Conservation (phyloP, 2,888 invertebrate genomes). For the Podotricha telesiphe region DNA sequence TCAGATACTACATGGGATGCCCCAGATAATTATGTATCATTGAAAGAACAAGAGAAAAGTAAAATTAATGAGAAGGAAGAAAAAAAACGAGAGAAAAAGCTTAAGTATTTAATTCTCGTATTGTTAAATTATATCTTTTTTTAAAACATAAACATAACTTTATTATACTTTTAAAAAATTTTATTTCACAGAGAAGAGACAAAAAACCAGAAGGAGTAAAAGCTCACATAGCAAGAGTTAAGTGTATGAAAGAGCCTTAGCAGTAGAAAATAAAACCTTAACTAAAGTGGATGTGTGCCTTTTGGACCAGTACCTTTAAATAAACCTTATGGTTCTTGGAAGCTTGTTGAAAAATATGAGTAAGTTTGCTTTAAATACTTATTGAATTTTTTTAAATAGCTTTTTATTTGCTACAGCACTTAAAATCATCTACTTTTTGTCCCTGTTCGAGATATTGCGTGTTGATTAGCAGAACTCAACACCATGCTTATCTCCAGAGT, state of each 20-base stretch:
- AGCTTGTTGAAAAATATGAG: constrained; percentile 85
- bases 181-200: too few species aligned
- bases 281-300: constrained; percentile 41
- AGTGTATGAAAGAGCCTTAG: constrained; percentile 79
- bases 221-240: constrained; percentile 71
- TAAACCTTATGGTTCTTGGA: constrained; percentile 91
- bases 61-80: constrained; percentile 67
- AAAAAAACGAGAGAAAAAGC: constrained; percentile 64
- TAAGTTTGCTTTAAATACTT: constrained; percentile 60
- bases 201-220: constrained; percentile 65
- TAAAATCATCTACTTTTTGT: too few species aligned
- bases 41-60: constrained; percentile 85
- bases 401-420: too few species aligned
- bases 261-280: constrained; percentile 60
- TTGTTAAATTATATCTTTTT: too few species aligned
- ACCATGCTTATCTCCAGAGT: too few species aligned
- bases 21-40: constrained; percentile 89
- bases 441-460: too few species aligned
- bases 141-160: too few species aligned
- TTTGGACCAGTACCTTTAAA: constrained; percentile 83
- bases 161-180: constrained; percentile 55
- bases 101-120: constrained; percentile 56
- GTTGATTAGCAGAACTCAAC: too few species aligned
- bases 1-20: constrained; percentile 90
- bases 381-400: too few species aligned